Conservation (phyloP, 2,797 vertebrate species). For the Chelmon rostratus region DNA sequence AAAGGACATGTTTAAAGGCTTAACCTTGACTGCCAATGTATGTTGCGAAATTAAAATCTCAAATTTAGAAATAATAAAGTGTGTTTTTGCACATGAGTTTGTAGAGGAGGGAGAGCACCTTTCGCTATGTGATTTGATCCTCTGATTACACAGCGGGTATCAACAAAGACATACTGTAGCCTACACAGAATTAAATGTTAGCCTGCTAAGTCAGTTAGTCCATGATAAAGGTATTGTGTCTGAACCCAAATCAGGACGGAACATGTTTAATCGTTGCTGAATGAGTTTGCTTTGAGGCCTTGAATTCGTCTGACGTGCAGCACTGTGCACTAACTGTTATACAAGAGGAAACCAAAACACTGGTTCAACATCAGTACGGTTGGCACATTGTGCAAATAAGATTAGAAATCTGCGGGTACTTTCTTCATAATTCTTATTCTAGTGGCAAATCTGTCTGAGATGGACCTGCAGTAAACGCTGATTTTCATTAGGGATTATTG, state of each 20-base stretch:
- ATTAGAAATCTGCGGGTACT: neutral
- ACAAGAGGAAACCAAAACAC: neutral
- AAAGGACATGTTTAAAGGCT: neutral
- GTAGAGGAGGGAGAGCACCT: neutral
- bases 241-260: neutral
- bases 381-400: neutral
- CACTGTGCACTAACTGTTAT: neutral
- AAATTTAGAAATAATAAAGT: neutral
- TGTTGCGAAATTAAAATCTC: neutral
- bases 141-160: conserved; percentile 3
- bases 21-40: neutral
- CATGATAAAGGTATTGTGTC: neutral
- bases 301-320: neutral
- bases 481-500: neutral
- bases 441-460: neutral
- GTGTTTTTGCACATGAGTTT: conserved; percentile 3
- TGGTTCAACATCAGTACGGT: neutral
- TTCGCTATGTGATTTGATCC: neutral
- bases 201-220: neutral
- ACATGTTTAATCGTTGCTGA: neutral
- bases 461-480: neutral
- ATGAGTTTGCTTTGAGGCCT: neutral
- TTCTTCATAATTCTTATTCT: neutral
- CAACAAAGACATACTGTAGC: neutral
- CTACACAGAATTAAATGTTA: neutral